Conservation (phyloP, 1,140 invertebrate species). For the Teleopsis dalmanni region DNA sequence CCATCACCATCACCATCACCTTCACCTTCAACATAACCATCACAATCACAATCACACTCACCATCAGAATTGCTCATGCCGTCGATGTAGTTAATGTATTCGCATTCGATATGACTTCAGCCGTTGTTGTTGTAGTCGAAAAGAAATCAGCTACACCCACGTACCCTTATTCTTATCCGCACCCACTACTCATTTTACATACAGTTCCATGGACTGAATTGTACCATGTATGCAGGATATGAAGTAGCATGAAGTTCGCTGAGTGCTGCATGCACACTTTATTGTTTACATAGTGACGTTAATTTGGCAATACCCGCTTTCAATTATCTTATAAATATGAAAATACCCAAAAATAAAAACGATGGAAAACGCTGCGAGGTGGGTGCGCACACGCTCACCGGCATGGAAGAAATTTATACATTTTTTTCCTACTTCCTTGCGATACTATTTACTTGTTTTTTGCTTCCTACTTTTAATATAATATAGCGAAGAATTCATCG, state of each 20-base stretch:
- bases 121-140: too few species aligned
- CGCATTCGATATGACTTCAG: too few species aligned
- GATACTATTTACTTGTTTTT: background rate
- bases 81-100: too few species aligned
- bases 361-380: constrained; percentile 4
- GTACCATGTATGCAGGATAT: too few species aligned
- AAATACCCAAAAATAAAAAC: constrained; percentile 26
- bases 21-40: constrained; percentile 1
- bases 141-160: too few species aligned
- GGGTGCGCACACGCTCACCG: background rate
- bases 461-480: background rate
- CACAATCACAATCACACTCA: too few species aligned
- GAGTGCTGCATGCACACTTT: too few species aligned
- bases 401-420: constrained; percentile 2
- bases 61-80: too few species aligned
- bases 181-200: too few species aligned
- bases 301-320: constrained; percentile 45
- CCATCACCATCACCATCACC: constrained; percentile 16
- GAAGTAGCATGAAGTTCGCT: too few species aligned
- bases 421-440: background rate
- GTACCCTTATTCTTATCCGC: too few species aligned
- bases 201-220: too few species aligned
- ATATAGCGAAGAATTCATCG: background rate
- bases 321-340: constrained; percentile 46
- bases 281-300: constrained; percentile 42